Percentiles rank a stretch among this genome's conserved stretches.
Evolutionary conservation across 2,888 invertebrate genomes (phyloP).

Genomic region (Stenodera caucasica): DNA sequence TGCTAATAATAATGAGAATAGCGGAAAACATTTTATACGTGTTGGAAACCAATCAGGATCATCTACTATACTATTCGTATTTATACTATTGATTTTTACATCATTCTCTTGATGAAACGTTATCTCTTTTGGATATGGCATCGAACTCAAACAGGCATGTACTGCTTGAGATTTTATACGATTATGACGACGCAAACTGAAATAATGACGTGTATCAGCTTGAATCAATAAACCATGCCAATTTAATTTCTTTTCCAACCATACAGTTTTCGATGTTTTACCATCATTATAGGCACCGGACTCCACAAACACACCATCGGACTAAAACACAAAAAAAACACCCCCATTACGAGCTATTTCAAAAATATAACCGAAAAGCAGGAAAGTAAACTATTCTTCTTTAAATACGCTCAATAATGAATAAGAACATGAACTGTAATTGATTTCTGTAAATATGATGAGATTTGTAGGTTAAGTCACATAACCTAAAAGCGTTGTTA

Average conservation of each 20-base stretch:
- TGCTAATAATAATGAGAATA: slow-evolving; percentile 78
- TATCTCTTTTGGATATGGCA: slow-evolving; percentile 75
- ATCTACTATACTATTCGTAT: slow-evolving; percentile 60
- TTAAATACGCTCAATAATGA: no score
- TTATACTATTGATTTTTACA: slow-evolving; percentile 56
- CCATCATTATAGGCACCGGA: slow-evolving; percentile 64
- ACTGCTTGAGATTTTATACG: slow-evolving; percentile 65
- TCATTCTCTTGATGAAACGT: slow-evolving; percentile 53
- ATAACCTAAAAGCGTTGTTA: no score
- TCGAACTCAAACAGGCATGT: slow-evolving; percentile 80
- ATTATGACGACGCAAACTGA: slow-evolving; percentile 63
- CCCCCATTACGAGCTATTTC: no score
- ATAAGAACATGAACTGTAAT: no score
- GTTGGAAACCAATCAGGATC: slow-evolving; percentile 66
- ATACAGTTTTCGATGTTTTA: slow-evolving; percentile 67
- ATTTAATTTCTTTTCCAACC: slow-evolving; percentile 68
- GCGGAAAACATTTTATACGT: slow-evolving; percentile 81
- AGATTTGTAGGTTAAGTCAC: no score
- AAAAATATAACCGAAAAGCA: no score
- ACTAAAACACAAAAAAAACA: slow-evolving; percentile 53
- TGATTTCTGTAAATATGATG: no score
- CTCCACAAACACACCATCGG: slow-evolving; percentile 74
- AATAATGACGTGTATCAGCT: slow-evolving; percentile 77
- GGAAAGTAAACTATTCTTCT: no score
- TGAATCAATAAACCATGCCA: slow-evolving; percentile 79